These are phyloP conservation scores for Troides helena DNA, from an alignment of 2,888 invertebrate genomes.

Conservation along the genomic window DNA sequence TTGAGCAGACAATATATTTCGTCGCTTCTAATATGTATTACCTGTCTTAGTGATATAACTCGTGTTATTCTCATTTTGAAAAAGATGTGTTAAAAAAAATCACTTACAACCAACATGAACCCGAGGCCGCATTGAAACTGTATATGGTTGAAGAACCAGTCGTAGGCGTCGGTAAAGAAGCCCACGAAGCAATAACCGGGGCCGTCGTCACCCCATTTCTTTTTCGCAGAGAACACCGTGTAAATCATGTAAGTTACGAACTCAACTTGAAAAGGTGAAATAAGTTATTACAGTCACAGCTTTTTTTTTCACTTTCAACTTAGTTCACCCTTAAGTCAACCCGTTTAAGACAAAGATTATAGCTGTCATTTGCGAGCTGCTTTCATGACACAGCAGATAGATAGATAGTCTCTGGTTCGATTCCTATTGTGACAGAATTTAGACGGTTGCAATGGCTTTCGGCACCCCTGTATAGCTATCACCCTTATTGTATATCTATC, in stretches of 20 bases:
- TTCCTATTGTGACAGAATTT: too few species aligned
- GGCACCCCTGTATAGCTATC: too few species aligned
- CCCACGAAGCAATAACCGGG: not conserved
- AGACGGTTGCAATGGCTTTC: too few species aligned
- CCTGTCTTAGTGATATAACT: too few species aligned
- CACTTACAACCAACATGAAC: conserved; percentile 12
- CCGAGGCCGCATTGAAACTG: conserved; percentile 18
- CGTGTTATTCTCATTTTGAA: not conserved
- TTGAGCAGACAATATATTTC: too few species aligned
- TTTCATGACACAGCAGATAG: too few species aligned
- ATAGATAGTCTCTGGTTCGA: too few species aligned
- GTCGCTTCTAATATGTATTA: too few species aligned
- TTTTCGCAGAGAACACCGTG: conserved; percentile 1
- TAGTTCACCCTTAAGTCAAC: not conserved
- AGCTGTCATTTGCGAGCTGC: not conserved
- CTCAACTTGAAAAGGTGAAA: conserved; percentile 15
- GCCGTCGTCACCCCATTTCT: not conserved
- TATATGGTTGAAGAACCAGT: conserved; percentile 21
- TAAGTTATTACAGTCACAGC: not conserved
- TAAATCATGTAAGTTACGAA: conserved; percentile 17
- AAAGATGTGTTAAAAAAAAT: not conserved
- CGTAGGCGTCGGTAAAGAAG: conserved; percentile 12
- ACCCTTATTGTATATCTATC: too few species aligned
- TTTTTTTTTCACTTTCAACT: not conserved
- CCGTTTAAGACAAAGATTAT: not conserved